Evolutionary conservation across 2,797 vertebrate genomes (phyloP), one percentile per base, ranked within the genome.

Genomic region (Natrix natrix): DNA sequence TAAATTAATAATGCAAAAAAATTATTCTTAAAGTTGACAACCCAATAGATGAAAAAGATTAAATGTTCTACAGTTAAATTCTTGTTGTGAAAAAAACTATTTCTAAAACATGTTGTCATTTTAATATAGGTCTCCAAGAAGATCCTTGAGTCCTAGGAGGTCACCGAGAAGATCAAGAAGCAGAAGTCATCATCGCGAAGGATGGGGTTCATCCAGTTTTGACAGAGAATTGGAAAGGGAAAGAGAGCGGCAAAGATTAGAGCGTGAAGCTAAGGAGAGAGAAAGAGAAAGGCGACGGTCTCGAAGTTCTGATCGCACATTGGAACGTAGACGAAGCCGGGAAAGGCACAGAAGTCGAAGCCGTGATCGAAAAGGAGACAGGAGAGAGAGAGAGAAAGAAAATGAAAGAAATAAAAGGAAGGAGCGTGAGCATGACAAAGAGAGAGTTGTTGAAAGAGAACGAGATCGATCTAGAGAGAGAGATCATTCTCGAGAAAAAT

Each of bases 181-280:
- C 97, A 98, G 98, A 96, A 99, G 99, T 97, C 99, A 98, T 97
- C 99, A 99, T 95, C 98, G 98, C 1, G 99, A 99, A 92, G 98
- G 98, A 86, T 99, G 98, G 0, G 98, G 99, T 88, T 98, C 97
- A 26, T 98, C 98, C 95, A 99, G 98, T 97, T 99, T 99, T 66
- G 99, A 99, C 91, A 98, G 98, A 92, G 99, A 99, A 95, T 97
- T 99, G 95, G 99, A 99, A 96, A 98, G 99, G 96, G 99, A 99
- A 94, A 95, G 98, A 94, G 98, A 98, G 96, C 96, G 98, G 94
- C 98, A 98, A 87, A 97, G 98, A 93, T 94, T 98, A 89, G 98
- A 98, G 86, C 98, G 98, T 0, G 98, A 98, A 96, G 98, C 98
- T 86, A 97, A 98, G 97, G 99, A 99, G 86, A 97, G 97, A 91